Base-by-base conservation (phyloP, 2,797 vertebrate species). In the Myripristis murdjan region DNA sequence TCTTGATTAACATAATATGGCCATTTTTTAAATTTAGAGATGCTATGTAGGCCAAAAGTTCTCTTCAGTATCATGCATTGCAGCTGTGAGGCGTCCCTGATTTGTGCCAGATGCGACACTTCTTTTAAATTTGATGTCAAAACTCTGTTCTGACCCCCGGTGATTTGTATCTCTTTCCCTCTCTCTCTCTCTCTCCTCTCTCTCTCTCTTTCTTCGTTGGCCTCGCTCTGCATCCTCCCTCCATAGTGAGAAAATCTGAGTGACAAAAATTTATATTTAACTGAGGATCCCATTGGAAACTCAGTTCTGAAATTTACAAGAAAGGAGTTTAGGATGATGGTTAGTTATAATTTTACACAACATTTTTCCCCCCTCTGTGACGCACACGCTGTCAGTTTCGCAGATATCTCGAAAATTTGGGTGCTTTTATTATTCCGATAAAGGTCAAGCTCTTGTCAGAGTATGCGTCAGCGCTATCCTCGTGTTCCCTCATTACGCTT, bases 391-490 rank as follows among this genome's bases (percentile, higher is more conserved):
- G 86, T 87, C 81, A 84, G 75, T 80, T 88, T 87, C 65, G 66
- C 57, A 77, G 81, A 85, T 83, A 85, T 90, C 78, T 82, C 24
- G 1, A 73, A 85, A 85, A 77, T 83, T 88, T 81, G 31, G 60
- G 49, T 76, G 76, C 56, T 33, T 66, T 77, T 71, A 59, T 74
- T 73, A 59, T 74, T 73, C 75, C 75, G 60, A 67, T 85, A 92
- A 92, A 94, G 90, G 90, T 93, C 90, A 87, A 68, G 67, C 76
- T 68, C 70, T 84, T 82, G 81, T 79, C 59, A 33, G 79, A 57
- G 57, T 71, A 82, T 91, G 89, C 90, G 90, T 94, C 93, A 92
- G 70, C 11, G 64, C 57, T 49, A 8, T 81, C 80, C 73, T 91
- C 70, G 59, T 85, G 79, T 87, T 90, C 90, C 86, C 85, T 79